phyloP scores from a whole-genome alignment of 2,797 vertebrate species.

The Sebastes alutus region DNA sequence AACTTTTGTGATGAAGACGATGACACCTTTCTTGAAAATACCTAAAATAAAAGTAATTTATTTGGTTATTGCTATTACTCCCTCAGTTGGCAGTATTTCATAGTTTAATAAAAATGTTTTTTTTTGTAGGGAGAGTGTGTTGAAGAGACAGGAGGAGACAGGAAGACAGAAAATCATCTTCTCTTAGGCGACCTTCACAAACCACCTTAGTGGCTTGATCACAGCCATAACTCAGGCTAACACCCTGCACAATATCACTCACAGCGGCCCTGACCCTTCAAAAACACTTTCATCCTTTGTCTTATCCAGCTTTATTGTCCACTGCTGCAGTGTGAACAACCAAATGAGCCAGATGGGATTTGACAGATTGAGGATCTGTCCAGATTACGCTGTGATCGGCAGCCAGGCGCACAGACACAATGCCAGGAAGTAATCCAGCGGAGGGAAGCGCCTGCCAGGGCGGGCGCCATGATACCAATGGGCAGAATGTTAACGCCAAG shows the following conservation, averaged over 20 bases:
- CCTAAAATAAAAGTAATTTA: background rate
- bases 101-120: background rate
- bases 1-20: too few relatives aligned
- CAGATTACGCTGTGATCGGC: conserved; percentile 29
- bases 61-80: background rate
- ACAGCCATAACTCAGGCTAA: conserved; percentile 46
- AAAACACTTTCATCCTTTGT: background rate
- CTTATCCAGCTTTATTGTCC: background rate
- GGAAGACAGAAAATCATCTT: background rate
- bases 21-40: background rate
- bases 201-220: conserved; percentile 29
- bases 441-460: background rate
- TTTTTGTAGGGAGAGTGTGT: background rate
- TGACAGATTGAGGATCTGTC: conserved; percentile 22
- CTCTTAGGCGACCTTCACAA: conserved; percentile 29
- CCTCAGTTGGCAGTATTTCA: background rate
- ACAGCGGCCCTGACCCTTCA: conserved; percentile 7
- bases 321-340: background rate
- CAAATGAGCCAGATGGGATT: conserved; percentile 39
- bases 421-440: conserved; percentile 16
- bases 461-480: background rate
- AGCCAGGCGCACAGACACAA: background rate
- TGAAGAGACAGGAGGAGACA: background rate
- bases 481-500: background rate
- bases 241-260: background rate